Conservation (phyloP, 2,113 vertebrate genomes). For the Embiotoca jacksoni region DNA sequence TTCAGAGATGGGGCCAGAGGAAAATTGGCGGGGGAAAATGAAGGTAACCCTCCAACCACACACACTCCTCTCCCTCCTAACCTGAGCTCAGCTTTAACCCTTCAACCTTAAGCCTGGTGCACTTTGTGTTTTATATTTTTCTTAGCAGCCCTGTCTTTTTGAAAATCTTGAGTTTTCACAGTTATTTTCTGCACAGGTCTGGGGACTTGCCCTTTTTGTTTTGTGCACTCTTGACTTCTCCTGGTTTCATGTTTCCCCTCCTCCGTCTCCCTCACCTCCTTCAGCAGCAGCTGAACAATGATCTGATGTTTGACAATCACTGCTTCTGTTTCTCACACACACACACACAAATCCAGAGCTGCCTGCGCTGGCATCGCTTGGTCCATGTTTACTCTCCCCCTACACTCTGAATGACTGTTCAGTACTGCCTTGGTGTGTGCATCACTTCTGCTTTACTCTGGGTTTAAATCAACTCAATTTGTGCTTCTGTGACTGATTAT, state of each 20-base stretch:
- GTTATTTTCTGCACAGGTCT: conserved; percentile 78
- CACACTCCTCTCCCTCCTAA: conserved; percentile 77
- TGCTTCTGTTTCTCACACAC: conserved; percentile 69
- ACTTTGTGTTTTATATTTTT: conserved; percentile 54
- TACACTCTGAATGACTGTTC: conserved; percentile 79
- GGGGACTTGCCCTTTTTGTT: conserved; percentile 69
- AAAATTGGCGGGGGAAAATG: conserved; percentile 91
- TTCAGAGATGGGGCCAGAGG: conserved; percentile 94
- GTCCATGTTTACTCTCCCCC: conserved; percentile 75
- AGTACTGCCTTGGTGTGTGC: conserved; percentile 77
- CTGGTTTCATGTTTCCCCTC: conserved; percentile 29
- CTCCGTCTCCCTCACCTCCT: conserved; percentile 44
- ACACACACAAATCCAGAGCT: conserved; percentile 65
- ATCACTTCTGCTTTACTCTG: conserved; percentile 81
- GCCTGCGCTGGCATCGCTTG: conserved; percentile 75
- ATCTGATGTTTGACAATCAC: conserved; percentile 82
- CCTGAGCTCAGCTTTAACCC: conserved; percentile 83
- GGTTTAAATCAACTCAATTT: conserved; percentile 71
- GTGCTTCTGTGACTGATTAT: conserved; percentile 68
- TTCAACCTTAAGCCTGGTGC: conserved; percentile 82
- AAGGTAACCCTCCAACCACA: conserved; percentile 92
- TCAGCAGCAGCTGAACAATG: conserved; percentile 72
- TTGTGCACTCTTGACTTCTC: conserved; percentile 49
- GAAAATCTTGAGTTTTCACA: conserved; percentile 58
- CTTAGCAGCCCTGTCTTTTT: conserved; percentile 62